phyloP scores from a whole-genome alignment of 2,797 vertebrate species.

The Semotilus atromaculatus region DNA sequence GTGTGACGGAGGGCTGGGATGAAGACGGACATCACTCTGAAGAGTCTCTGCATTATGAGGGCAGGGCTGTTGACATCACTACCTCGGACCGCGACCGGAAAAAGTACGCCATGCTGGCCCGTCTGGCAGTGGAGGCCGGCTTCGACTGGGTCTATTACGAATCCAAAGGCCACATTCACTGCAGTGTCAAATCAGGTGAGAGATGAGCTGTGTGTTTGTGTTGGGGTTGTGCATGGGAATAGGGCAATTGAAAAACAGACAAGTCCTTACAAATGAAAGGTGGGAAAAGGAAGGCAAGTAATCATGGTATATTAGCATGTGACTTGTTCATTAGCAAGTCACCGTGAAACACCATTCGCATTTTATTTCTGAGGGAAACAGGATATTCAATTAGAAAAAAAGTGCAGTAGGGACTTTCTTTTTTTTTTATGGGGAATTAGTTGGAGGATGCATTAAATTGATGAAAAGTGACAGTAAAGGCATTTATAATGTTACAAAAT shows the following conservation, averaged over 20 bases:
- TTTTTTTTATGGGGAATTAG: background rate
- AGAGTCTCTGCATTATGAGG: constrained; percentile 95
- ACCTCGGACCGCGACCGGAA: constrained; percentile 93
- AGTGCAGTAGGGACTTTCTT: background rate
- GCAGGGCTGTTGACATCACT: constrained; percentile 95
- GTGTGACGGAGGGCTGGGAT: constrained; percentile 97
- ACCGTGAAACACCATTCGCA: background rate
- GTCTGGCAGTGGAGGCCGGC: constrained; percentile 93
- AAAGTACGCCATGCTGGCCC: constrained; percentile 94
- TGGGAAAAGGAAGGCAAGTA: constrained; percentile 1
- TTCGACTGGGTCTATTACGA: constrained; percentile 99
- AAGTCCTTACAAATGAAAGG: background rate
- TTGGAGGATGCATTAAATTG: background rate
- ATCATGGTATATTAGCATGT: background rate
- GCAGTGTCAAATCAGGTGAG: constrained; percentile 97
- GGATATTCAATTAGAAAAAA: background rate
- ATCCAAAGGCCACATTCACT: constrained; percentile 96
- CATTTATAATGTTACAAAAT: too few relatives aligned
- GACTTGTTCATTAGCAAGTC: background rate
- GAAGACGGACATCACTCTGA: constrained; percentile 96
- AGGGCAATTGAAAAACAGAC: background rate
- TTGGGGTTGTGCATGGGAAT: background rate
- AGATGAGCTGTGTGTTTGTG: background rate
- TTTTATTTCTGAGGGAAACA: background rate
- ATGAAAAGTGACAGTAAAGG: too few relatives aligned